phyloP scores from a whole-genome alignment of 2,797 vertebrate species.

The Catharus ustulatus region DNA sequence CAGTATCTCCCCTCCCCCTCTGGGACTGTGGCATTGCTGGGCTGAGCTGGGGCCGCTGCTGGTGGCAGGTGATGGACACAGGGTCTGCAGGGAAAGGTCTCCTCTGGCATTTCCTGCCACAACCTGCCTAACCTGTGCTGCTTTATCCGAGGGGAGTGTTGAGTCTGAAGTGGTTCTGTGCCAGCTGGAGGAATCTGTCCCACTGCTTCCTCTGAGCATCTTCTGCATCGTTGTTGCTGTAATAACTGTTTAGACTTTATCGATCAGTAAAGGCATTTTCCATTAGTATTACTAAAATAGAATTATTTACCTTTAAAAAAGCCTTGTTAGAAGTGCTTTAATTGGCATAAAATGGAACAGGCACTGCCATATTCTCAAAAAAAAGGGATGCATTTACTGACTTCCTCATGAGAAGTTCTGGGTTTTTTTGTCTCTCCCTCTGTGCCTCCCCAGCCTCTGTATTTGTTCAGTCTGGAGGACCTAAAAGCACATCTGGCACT shows the following conservation, averaged over 20 bases:
- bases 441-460: background rate
- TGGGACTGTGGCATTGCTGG: slow-evolving; percentile 13
- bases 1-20: background rate
- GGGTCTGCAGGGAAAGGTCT: background rate
- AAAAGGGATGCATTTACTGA: slow-evolving; percentile 38
- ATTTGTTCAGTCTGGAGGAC: slow-evolving; percentile 36
- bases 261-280: background rate
- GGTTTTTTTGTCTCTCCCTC: background rate
- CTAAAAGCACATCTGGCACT: slow-evolving; percentile 49
- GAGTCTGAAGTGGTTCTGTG: background rate
- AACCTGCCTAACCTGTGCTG: background rate
- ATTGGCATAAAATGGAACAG: background rate
- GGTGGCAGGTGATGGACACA: background rate
- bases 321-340: background rate
- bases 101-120: background rate
- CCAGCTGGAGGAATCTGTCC: background rate
- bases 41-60: background rate
- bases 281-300: slow-evolving; percentile 5
- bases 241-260: slow-evolving; percentile 6
- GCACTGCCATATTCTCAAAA: background rate
- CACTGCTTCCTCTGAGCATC: background rate
- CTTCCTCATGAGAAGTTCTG: slow-evolving; percentile 41
- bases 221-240: background rate
- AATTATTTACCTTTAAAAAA: slow-evolving; percentile 12
- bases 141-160: accelerated